Evolutionary conservation across 1,140 invertebrate species (phyloP), one percentile per base, ranked within the genome.

Genomic region (Physella acuta): DNA sequence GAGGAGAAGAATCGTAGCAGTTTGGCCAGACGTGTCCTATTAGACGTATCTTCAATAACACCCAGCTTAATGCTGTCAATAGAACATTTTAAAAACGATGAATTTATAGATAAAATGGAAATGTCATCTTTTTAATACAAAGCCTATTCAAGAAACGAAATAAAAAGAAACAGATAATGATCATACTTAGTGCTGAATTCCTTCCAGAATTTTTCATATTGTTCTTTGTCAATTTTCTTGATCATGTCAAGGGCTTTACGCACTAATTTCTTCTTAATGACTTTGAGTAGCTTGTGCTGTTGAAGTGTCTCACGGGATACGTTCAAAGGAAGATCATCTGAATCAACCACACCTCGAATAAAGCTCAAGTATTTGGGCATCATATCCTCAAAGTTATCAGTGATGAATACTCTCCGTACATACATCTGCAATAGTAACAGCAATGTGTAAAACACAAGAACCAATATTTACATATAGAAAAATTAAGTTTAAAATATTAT

Each of bases 311-410:
- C 98, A 75, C 98, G 90, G 0, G 94, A 97, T 20, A 99, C 97
- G 85, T 99, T 99, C 62, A 99, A 87, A 3, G 98, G 98, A 67
- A 99, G 87, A 88, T 99, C 98, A 86, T 99, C 98, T n/a, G 94
- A 97, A 85, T 99, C 98, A 33, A 99, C 97, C 71, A 99, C 92
- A 78, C 98, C 98, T 74, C 92, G 90, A 63, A 98, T 89, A 82
- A 99, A 99, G 60, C 88, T 91, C 71, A 99, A 87, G 82, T 99
- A 99, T 83, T 95, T 98, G 60, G 98, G 98, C 91, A 99, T 94
- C 91, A 99, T 95, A 80, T 99, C 97, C 81, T 95, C 95, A 87
- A 99, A 99, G 87, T 99, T 95, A 79, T 99, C 97, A 20, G 97
- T 99, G 84, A 99, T 99, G 85, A 99, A 99, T 20, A 99, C 97